phyloP scores from a whole-genome alignment of 1,140 invertebrate species.

The Luehdorfia chinensis region DNA sequence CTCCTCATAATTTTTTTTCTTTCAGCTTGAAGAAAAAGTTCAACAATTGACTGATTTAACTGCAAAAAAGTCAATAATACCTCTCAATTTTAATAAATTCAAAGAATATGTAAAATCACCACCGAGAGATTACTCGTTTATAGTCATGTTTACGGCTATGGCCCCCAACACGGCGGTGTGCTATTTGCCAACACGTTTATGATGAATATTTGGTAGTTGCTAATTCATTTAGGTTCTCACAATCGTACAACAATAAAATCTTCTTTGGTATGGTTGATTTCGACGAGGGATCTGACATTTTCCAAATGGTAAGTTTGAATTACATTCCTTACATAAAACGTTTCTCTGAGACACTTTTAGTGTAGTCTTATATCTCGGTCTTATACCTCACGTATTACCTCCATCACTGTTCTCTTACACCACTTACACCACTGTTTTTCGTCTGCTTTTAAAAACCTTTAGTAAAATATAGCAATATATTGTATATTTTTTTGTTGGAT shows the following conservation, averaged over 20 bases:
- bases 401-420: too few species aligned
- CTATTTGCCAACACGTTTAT: slow-evolving; percentile 96
- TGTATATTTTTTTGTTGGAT: too few species aligned
- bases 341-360: too few species aligned
- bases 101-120: slow-evolving; percentile 91
- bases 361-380: too few species aligned
- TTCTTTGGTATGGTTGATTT: slow-evolving; percentile 99
- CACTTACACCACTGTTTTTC: too few species aligned
- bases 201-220: slow-evolving; percentile 98
- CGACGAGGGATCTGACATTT: slow-evolving; percentile 98
- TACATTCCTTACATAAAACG: too few species aligned
- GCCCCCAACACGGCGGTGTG: slow-evolving; percentile 94
- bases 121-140: slow-evolving; percentile 97
- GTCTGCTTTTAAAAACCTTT: too few species aligned
- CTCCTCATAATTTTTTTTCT: slow-evolving; percentile 18
- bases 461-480: too few species aligned
- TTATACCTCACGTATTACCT: too few species aligned
- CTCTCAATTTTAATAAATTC: slow-evolving; percentile 95
- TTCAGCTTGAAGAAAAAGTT: slow-evolving; percentile 88
- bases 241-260: slow-evolving; percentile 91
- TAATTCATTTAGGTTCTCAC: slow-evolving; percentile 96
- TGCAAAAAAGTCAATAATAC: slow-evolving; percentile 91
- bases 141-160: slow-evolving; percentile 99
- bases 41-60: slow-evolving; percentile 94
- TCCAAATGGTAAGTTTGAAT: slow-evolving; percentile 86